Evolutionary conservation across 2,797 vertebrate species (phyloP), one percentile per base, ranked within the genome.

Genomic region (Schizopygopsis pylzovi): DNA sequence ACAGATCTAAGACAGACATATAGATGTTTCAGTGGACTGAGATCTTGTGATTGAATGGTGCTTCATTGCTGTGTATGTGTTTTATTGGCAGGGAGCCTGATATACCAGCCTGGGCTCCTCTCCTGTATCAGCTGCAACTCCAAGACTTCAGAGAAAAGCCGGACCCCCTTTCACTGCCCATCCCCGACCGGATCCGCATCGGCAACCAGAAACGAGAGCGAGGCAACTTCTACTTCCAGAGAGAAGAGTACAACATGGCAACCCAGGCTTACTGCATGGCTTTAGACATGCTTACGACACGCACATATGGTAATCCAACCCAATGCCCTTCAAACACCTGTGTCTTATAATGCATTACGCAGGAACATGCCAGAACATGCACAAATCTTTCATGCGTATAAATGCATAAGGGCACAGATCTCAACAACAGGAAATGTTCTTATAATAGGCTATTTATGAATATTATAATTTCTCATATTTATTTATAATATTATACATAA

Each of bases 121-220:
- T 97, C 81, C 93, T 97, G 25, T 97, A 97, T 89, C 96, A 97
- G 90, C 94, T 97, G 86, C 96, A 97, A 89, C 94, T 98, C 87
- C 92, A 95, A 78, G 92, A 94, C 88, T 91, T 96, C 89, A 92
- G 92, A 90, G 94, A 96, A 75, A 95, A 94, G 88, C 94, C 92
- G 6, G 94, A 97, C 70, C 91, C 89, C 1, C 90, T 93, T 78
- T 91, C 85, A 28, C 90, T 97, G 85, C 91, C 93, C 5, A 88
- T 95, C 22, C 86, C 94, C 0, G 95, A 95, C 89, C 94, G 96
- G 80, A 95, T 98, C 85, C 90, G 94, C 85, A 95, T 96, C 47
- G 96, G 95, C 88, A 95, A 95, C 88, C 95, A 96, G 92, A 96
- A 97, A 87, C 92, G 96, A 82, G 96, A 97, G 89, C 93, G 95